Conservation (phyloP, 2,113 vertebrate species). For the Tragelaphus strepsiceros region DNA sequence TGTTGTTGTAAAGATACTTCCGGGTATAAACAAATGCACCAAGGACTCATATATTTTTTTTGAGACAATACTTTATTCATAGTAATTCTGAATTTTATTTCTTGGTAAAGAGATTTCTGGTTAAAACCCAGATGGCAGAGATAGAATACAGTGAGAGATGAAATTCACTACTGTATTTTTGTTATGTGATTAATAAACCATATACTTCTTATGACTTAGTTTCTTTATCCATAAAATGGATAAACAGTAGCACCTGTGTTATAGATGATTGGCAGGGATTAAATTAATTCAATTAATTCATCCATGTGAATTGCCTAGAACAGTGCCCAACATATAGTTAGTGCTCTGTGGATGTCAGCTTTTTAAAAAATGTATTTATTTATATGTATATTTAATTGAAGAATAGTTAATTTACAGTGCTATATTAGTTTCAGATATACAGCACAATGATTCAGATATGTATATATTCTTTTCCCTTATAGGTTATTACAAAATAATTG, state of each 20-base stretch:
- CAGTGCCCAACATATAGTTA: not conserved
- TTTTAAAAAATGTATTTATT: not conserved
- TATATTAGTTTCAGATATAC: not conserved
- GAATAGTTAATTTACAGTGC: not conserved
- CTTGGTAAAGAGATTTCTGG: not conserved
- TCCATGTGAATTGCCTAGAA: not conserved
- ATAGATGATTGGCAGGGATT: not conserved
- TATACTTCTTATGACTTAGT: not conserved
- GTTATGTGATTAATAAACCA: not conserved
- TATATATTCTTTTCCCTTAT: not conserved
- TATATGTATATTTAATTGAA: not conserved
- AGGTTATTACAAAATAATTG: not conserved
- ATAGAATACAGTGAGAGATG: not conserved
- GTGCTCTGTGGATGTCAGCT: not conserved
- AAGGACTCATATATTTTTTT: not conserved
- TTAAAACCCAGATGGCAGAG: conserved; percentile 17
- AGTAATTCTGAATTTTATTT: conserved; percentile 28
- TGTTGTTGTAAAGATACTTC: not conserved
- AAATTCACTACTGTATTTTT: not conserved
- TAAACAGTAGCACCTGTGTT: not conserved
- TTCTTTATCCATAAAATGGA: conserved; percentile 18
- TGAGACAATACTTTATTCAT: not conserved
- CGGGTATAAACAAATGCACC: not conserved
- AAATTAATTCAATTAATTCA: conserved; percentile 1
- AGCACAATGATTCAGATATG: not conserved